Evolutionary conservation across 2,888 invertebrate genomes (phyloP), one percentile per base, ranked within the genome.

Genomic region (Synergus itoensis): DNA sequence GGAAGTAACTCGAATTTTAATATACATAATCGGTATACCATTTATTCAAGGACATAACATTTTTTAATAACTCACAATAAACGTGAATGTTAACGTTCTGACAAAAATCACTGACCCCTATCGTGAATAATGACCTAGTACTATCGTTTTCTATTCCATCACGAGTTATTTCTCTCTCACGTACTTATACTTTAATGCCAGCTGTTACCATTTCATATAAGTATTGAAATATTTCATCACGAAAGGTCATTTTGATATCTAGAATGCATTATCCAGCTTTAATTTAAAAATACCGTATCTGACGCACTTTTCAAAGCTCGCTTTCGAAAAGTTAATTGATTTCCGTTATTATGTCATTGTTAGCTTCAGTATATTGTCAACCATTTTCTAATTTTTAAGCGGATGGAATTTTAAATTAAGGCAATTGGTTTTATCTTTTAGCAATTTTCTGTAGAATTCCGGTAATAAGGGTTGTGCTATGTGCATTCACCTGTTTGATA

Each of bases 1-100:
- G 73, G n/a, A 48, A 48, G 73, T 40, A 73, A 28, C 48, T 73
- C n/a, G 36, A 73, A 48, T 73, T 48, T 73, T 73, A 73, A 73
- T 73, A 48, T 73, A 53, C 73, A 48, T 73, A 73, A 73, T 73
- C 73, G 48, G 36, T 48, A 64, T 65, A n/a, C 14, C 8, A 63
- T 77, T 77, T 28, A 18, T 53, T 64, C 43, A 62, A 60, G 57
- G 18, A 41, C 28, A 41, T 62, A 1, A 21, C 18, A 45, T 28
- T 16, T 62, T 43, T 43, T 62, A 18, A 62, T n/a, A 77, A 63
- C 12, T 16, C 2, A 77, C 62, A 21, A 60, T 60, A 60, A 21
- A 60, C 18, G 21, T 12, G 60, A 60, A 21, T 48, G 48, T 16
- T 14, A 48, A 48, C 1, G 60, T 60, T 53, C n/a, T 53, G 53